A percentile compares a stretch with the other conserved stretches of the same genome.
phyloP scores from a whole-genome alignment of 2,113 vertebrate genomes.

The Lanius collurio region DNA sequence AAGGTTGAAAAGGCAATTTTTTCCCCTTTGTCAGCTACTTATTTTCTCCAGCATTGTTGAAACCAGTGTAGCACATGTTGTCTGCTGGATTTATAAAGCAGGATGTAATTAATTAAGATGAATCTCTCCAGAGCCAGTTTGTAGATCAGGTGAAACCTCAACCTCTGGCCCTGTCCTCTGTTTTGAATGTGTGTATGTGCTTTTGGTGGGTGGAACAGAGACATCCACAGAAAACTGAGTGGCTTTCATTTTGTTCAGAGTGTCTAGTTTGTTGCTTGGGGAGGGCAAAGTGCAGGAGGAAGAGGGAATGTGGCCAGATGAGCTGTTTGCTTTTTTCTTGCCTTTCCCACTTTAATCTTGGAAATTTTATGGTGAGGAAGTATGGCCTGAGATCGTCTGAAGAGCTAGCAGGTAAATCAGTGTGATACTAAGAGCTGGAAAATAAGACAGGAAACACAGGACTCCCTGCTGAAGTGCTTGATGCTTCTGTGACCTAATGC shows the following conservation, averaged over 20 bases:
- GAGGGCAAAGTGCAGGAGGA: not conserved
- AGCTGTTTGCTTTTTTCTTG: not conserved
- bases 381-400: not conserved
- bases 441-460: not conserved
- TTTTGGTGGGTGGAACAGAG: not conserved
- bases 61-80: not conserved
- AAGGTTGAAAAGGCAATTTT: not conserved
- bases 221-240: not conserved
- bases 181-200: not conserved
- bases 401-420: not conserved
- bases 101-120: not conserved
- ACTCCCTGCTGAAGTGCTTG: not conserved
- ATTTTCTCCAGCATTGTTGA: not conserved
- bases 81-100: not conserved
- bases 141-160: not conserved
- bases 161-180: not conserved
- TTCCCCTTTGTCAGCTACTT: conserved; percentile 14
- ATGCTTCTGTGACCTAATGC: not conserved
- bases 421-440: not conserved
- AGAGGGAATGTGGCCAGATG: not conserved
- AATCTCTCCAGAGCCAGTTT: not conserved
- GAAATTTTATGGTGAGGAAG: not conserved
- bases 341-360: not conserved
- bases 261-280: not conserved
- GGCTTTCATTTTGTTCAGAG: not conserved